Evolutionary conservation across 2,888 invertebrate genomes (phyloP), one percentile per base, ranked within the genome.

Genomic region (Stegophylla sp.): DNA sequence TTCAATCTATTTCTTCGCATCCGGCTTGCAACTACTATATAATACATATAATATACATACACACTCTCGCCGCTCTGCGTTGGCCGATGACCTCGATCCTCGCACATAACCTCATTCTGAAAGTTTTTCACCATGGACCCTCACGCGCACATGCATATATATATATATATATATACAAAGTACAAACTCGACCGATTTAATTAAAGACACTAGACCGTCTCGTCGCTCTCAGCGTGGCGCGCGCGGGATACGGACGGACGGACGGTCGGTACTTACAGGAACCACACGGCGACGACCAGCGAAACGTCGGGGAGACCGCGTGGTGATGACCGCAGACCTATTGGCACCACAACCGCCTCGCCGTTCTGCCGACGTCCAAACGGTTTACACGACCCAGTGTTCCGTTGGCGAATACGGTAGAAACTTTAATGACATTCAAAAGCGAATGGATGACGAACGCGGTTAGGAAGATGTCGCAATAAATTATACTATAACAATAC

Each of bases 121-220:
- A 51, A 69, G 69, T 69, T 51, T 69, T 69, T 69, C 69, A 13
- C 51, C 13, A 0, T 3, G 13, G 20, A 69, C 69, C 48, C 28
- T 15, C 45, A n/a, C 63, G 28, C 41, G n/a, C 63, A 34, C 34
- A 34, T 7, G 7, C 34, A 34, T 7, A 34, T n/a, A n/a, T n/a
- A n/a, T n/a, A n/a, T n/a, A n/a, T n/a, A n/a, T n/a, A n/a, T n/a
- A n/a, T 7, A 5, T 7, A 34, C 34, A 34, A 34, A 34, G 12
- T 5, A 34, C 45, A 26, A 23, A 34, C 69, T 69, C 69, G 34
- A 28, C 4, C 51, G 28, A 51, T 69, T 69, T 69, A 69, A 69
- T 69, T 69, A 69, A 69, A 69, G 69, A 69, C 51, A 51, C 69
- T 28, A 51, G 13, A 69, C 51, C 28, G 51, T 34, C 51, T 23